Percentiles rank a stretch among this genome's conserved stretches.
Conservation (phyloP, 2,888 invertebrate species). For the Apantesis nais region DNA sequence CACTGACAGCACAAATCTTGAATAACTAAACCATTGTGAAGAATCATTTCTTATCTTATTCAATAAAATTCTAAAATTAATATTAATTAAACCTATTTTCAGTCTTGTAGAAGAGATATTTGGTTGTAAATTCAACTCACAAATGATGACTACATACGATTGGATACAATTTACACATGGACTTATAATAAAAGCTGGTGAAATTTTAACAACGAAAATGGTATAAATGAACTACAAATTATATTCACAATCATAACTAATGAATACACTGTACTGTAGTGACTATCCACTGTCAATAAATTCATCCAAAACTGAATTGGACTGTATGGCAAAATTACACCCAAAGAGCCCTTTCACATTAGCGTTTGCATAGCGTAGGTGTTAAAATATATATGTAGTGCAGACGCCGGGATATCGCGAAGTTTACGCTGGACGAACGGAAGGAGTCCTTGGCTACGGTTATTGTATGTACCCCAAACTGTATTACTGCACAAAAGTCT, state of each 20-base stretch:
- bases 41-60: neutral
- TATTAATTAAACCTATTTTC: neutral
- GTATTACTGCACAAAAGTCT: slow-evolving; percentile 2
- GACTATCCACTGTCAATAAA: neutral
- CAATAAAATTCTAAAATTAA: neutral
- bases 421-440: too few relatives aligned
- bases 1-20: neutral
- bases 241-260: neutral
- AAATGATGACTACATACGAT: neutral
- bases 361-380: too few relatives aligned
- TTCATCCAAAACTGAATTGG: neutral
- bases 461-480: neutral
- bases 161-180: neutral
- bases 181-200: neutral
- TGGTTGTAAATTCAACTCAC: too few relatives aligned
- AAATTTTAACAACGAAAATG: neutral
- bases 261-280: neutral
- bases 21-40: slow-evolving; percentile 1
- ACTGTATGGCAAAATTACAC: too few relatives aligned
- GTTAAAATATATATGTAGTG: too few relatives aligned
- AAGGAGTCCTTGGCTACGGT: neutral
- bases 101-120: neutral
- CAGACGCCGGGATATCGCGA: too few relatives aligned
- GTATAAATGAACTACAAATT: neutral
- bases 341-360: too few relatives aligned